Conservation (phyloP, 2,797 vertebrate species). For the Distichodus sexfasciatus region DNA sequence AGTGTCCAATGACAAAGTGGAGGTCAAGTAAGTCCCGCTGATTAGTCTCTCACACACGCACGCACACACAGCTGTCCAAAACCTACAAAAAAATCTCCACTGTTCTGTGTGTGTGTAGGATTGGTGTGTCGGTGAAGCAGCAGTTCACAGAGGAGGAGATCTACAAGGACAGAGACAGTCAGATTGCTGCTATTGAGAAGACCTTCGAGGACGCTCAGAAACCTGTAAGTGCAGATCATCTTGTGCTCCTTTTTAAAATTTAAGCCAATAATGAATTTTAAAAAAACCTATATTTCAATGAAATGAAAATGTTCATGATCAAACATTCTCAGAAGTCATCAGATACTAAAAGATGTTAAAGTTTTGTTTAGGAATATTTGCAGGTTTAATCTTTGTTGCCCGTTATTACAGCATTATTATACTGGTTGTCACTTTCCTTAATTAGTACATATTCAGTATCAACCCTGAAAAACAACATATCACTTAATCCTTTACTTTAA, state of each 20-base stretch:
- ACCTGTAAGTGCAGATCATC: slow-evolving; percentile 64
- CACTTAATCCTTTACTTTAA: not conserved
- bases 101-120: slow-evolving; percentile 67
- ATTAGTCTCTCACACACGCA: not conserved
- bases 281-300: too few relatives aligned
- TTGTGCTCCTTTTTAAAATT: not conserved
- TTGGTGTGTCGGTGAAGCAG: slow-evolving; percentile 95
- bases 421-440: too few relatives aligned
- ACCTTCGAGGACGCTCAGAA: slow-evolving; percentile 95
- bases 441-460: too few relatives aligned
- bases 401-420: too few relatives aligned
- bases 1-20: slow-evolving; percentile 93
- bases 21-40: slow-evolving; percentile 90
- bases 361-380: too few relatives aligned
- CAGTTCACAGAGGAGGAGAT: slow-evolving; percentile 97
- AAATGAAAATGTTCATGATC: too few relatives aligned
- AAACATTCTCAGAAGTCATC: too few relatives aligned
- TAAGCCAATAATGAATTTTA: too few relatives aligned
- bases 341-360: too few relatives aligned
- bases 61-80: not conserved
- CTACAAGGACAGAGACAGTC: slow-evolving; percentile 94
- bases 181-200: slow-evolving; percentile 94
- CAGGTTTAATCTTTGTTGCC: too few relatives aligned
- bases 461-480: too few relatives aligned
- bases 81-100: too few relatives aligned